These are phyloP conservation scores for Hirtodrosophila trivittata DNA, from an alignment of 2,888 invertebrate genomes.

Conservation along the genomic window DNA sequence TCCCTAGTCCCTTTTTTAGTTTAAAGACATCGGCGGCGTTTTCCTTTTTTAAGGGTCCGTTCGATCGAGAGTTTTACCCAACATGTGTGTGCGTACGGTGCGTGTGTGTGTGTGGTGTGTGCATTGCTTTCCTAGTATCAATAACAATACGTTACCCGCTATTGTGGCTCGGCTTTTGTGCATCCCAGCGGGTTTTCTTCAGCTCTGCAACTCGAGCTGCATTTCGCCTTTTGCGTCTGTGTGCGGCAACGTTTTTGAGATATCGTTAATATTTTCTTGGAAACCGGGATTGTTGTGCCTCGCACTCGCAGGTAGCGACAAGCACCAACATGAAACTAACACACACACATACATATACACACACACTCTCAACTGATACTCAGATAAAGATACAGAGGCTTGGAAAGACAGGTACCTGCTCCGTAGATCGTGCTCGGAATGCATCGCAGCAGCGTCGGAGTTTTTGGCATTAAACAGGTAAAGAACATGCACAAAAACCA, in stretches of 20 bases:
- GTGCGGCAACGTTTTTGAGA: conserved; percentile 77
- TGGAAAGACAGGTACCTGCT: conserved; percentile 75
- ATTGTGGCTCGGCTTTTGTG: conserved; percentile 74
- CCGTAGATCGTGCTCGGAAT: conserved; percentile 49
- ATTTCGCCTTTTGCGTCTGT: conserved; percentile 27
- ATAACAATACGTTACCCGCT: conserved; percentile 74
- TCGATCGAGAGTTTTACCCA: conserved; percentile 34
- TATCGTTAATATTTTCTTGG: conserved; percentile 81
- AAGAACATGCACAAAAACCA: conserved; percentile 47
- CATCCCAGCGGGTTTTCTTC: conserved; percentile 65
- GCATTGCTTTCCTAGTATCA: conserved; percentile 75
- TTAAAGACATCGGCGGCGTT: conserved; percentile 53
- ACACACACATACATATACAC: conserved; percentile 26
- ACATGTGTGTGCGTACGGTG: conserved; percentile 31
- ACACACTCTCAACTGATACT: conserved; percentile 11
- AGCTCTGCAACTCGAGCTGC: conserved; percentile 37
- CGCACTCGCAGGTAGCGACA: conserved; percentile 59
- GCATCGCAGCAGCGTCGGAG: conserved; percentile 62
- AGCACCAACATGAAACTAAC: conserved; percentile 41
- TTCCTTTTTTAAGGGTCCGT: conserved; percentile 64
- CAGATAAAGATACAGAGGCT: conserved; percentile 50
- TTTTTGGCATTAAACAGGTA: conserved; percentile 62
- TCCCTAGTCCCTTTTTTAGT: conserved; percentile 37
- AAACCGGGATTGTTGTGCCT: conserved; percentile 71
- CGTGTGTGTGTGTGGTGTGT: no score